Evolutionary conservation across 2,113 vertebrate species (phyloP), one percentile per base, ranked within the genome.

Genomic region (Setophaga kirtlandii): DNA sequence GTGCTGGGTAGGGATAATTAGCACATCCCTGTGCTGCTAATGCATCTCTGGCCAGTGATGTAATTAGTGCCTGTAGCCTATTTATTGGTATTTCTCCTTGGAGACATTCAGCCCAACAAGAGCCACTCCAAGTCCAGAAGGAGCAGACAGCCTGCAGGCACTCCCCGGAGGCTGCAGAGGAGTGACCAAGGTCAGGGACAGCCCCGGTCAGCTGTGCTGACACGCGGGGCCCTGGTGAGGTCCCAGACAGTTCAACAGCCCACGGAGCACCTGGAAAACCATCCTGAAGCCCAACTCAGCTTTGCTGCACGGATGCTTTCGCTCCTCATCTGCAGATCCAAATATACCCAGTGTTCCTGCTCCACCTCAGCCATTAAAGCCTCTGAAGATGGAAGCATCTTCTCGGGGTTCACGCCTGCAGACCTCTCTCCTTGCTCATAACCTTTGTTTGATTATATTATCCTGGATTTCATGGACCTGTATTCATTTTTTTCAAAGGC

Each of bases 201-300:
- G n/a, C 28, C 81, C 39, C 0, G 3, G 68, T 1, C 9, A 18
- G 7, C 58, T 5, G 17, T 0, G 14, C 41, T 11, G 86, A 23
- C 86, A 47, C 35, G 13, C 3, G 1, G 56, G 20, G 67, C 42
- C n/a, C 13, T 12, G 23, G 11, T 7, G 0, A 4, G 0, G 12
- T 16, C n/a, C 55, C 86, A n/a, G 63, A 15, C 70, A 11, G 22
- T 3, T 1, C 35, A 9, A 62, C 19, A 9, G 15, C 81, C 41
- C 6, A 0, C 1, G 3, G 63, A 4, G 0, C 59, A 81, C 70
- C 93, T n/a, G 82, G 44, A 94, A 60, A 35, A 50, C 1, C 13
- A 0, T 22, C 58, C 69, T 5, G 17, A 2, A 15, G 11, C 39
- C 42, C 2, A 19, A 1, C 47, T 12, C 12, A 5, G 65, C 65